phyloP scores from a whole-genome alignment of 2,797 vertebrate genomes.

The Melanotaenia maccullochi region DNA sequence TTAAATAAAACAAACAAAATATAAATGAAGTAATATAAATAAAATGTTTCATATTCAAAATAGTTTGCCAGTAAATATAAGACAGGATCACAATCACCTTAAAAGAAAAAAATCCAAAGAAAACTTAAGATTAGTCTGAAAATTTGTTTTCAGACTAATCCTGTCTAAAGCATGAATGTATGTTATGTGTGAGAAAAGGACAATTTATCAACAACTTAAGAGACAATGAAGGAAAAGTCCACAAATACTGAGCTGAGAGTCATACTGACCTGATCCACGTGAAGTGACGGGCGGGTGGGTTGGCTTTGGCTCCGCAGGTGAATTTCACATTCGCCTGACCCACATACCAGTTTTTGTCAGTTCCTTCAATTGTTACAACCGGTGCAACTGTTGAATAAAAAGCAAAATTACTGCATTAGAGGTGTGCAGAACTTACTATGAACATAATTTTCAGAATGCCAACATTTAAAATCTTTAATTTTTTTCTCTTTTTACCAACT shows the following conservation, averaged over 20 bases:
- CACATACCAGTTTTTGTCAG: constrained; percentile 91
- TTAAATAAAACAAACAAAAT: no score
- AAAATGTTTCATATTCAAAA: background rate
- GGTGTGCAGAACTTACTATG: background rate
- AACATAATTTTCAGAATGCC: background rate
- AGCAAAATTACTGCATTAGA: background rate
- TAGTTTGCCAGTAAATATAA: background rate
- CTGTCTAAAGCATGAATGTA: background rate
- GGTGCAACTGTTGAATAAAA: constrained; percentile 88
- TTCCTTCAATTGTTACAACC: constrained; percentile 87
- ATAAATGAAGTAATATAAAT: background rate
- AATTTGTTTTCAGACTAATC: background rate
- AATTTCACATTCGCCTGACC: constrained; percentile 92
- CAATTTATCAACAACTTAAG: no score
- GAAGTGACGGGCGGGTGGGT: constrained; percentile 89
- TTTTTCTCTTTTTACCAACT: background rate
- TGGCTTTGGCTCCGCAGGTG: constrained; percentile 92
- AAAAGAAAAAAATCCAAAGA: background rate
- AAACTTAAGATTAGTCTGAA: background rate
- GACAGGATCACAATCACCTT: background rate
- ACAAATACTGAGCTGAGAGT: background rate
- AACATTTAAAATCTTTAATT: background rate
- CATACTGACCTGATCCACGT: constrained; percentile 91
- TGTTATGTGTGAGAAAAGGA: background rate
- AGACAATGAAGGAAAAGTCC: background rate